Percentiles rank a stretch among this genome's conserved stretches.
Evolutionary conservation across 2,888 invertebrate species (phyloP).

Genomic region (Lasioglossum malachurum): DNA sequence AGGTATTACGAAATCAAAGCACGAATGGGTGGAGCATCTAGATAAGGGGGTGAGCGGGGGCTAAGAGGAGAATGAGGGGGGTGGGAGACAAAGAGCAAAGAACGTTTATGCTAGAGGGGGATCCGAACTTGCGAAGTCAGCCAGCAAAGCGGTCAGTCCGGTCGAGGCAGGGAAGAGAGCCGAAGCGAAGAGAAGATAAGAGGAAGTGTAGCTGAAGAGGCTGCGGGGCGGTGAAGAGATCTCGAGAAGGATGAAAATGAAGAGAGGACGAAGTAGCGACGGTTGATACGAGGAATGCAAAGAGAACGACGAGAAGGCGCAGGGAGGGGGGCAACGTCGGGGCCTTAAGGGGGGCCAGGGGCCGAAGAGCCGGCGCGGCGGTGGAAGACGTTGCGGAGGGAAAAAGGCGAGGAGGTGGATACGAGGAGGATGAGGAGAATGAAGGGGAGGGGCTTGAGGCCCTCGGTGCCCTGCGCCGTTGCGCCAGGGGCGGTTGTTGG

Average conservation of each 20-base stretch:
- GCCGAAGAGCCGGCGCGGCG: neutral
- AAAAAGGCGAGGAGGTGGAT: neutral
- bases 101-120: neutral
- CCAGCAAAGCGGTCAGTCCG: conserved; percentile 6
- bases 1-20: conserved; percentile 4
- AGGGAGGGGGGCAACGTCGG: conserved; percentile 29
- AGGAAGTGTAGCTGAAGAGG: neutral
- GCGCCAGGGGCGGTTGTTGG: conserved; percentile 68
- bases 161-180: neutral
- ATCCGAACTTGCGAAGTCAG: conserved; percentile 12
- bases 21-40: conserved; percentile 21
- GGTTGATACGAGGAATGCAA: conserved; percentile 37
- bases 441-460: conserved; percentile 32
- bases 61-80: neutral
- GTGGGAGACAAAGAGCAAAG: conserved; percentile 27
- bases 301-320: conserved; percentile 40
- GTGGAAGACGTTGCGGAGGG: neutral
- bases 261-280: conserved; percentile 12
- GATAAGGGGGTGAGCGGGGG: conserved; percentile 2
- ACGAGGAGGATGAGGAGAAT: neutral
- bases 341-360: conserved; percentile 7
- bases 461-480: conserved; percentile 58
- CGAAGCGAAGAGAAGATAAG: neutral
- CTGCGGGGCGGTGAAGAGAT: conserved; percentile 7
- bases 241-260: conserved; percentile 15